Percentiles rank a stretch among this genome's conserved stretches.
phyloP scores from a whole-genome alignment of 2,888 invertebrate genomes.

The Perizoma affinitatum region DNA sequence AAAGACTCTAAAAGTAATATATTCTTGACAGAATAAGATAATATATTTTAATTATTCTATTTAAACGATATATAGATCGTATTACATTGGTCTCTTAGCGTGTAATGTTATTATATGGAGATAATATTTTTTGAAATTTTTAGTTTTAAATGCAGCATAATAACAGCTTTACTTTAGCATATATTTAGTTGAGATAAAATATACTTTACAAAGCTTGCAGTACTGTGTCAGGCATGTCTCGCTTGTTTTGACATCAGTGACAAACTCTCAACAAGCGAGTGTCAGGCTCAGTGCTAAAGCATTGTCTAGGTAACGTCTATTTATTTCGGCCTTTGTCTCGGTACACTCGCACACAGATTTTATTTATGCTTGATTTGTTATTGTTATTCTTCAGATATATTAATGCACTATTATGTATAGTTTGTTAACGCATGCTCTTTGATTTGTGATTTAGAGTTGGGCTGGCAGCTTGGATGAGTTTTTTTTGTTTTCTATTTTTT shows the following conservation, averaged over 20 bases:
- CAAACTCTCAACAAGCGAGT: no score
- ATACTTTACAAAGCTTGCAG: no score
- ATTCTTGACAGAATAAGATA: constrained; percentile 54
- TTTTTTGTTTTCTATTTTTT: constrained; percentile 67
- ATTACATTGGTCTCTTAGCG: constrained; percentile 60
- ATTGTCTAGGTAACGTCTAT: no score
- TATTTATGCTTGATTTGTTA: constrained; percentile 42
- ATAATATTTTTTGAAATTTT: constrained; percentile 55
- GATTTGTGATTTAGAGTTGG: constrained; percentile 68
- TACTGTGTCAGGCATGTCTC: no score
- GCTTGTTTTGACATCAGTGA: no score
- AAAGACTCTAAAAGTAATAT: constrained; percentile 69
- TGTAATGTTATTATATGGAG: constrained; percentile 61
- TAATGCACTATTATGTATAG: constrained; percentile 62
- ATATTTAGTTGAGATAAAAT: no score
- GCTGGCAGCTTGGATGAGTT: constrained; percentile 68
- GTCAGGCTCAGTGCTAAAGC: no score
- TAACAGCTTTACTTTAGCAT: constrained; percentile 32
- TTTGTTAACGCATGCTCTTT: constrained; percentile 69
- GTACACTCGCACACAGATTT: constrained; percentile 44
- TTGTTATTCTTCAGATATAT: constrained; percentile 53
- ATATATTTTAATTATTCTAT: constrained; percentile 50
- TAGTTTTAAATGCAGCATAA: constrained; percentile 40
- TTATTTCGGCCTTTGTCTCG: constrained; percentile 15
- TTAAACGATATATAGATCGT: constrained; percentile 47